Percentiles rank a stretch among this genome's conserved stretches.
phyloP scores from a whole-genome alignment of 2,113 vertebrate species.

The Oreochromis spilurus region DNA sequence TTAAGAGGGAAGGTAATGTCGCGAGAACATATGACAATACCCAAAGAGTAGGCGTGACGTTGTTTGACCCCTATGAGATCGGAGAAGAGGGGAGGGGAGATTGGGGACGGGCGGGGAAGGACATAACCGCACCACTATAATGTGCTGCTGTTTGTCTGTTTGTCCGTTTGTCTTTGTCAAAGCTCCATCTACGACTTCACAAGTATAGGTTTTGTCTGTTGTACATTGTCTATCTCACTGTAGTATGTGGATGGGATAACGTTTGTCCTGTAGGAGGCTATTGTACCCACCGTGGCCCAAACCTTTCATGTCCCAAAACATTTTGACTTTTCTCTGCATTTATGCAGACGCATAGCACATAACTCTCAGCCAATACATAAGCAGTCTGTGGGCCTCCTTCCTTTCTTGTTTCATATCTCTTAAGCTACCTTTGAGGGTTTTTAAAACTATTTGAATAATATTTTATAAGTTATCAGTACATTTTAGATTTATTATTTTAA shows the following conservation, averaged over 20 bases:
- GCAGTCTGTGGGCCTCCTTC: neutral
- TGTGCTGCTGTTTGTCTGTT: neutral
- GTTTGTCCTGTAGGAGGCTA: neutral
- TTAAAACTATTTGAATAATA: neutral
- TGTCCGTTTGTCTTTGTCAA: neutral
- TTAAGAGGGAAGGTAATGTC: neutral
- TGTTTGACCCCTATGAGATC: neutral
- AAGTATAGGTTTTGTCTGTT: neutral
- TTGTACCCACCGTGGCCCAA: neutral
- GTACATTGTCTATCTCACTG: neutral
- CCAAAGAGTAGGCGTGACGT: constrained; percentile 23
- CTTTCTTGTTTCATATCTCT: neutral
- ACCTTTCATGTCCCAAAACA: neutral
- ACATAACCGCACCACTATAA: neutral
- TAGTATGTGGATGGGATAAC: neutral
- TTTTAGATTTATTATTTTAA: neutral
- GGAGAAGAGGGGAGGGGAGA: neutral
- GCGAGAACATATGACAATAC: constrained; percentile 38
- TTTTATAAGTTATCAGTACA: neutral
- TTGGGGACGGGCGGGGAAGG: neutral
- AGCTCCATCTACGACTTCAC: neutral
- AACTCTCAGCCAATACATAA: neutral
- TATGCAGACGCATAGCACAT: neutral
- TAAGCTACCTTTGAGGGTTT: neutral
- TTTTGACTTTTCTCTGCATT: neutral